Conservation (phyloP, 2,888 invertebrate genomes). For the Himalopsyche kuldschensis region DNA sequence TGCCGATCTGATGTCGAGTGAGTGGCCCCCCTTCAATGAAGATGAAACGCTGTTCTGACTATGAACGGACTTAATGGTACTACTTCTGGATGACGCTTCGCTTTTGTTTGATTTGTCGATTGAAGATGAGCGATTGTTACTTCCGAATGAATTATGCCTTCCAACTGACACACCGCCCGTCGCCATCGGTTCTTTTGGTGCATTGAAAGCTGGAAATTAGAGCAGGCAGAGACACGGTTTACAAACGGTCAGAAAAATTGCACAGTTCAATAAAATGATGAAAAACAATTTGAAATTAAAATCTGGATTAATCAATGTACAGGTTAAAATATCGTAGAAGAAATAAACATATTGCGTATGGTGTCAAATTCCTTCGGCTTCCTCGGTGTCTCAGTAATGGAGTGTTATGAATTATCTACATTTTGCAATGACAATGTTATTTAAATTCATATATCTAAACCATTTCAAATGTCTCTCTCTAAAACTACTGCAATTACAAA, state of each 20-base stretch:
- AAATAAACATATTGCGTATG: not conserved
- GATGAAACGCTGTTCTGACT: conserved; percentile 36
- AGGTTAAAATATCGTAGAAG: not conserved
- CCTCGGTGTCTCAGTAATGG: too few species aligned
- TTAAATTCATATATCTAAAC: too few species aligned
- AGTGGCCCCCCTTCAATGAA: conserved; percentile 42
- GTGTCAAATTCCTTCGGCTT: too few species aligned
- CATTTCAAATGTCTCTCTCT: too few species aligned
- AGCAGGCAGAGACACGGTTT: not conserved
- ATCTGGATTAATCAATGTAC: too few species aligned
- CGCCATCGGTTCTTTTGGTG: conserved; percentile 24
- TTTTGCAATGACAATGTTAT: too few species aligned
- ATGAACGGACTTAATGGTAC: conserved; percentile 38
- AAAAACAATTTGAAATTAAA: too few species aligned
- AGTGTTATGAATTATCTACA: too few species aligned
- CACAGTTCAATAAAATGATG: too few species aligned
- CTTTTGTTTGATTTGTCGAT: conserved; percentile 30
- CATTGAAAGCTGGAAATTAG: conserved; percentile 24
- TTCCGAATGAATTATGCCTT: conserved; percentile 28
- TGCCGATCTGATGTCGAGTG: conserved; percentile 61
- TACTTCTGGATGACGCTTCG: conserved; percentile 42
- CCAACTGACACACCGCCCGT: conserved; percentile 3
- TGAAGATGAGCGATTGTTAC: conserved; percentile 21
- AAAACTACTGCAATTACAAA: too few species aligned
- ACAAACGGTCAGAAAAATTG: too few species aligned